Base-by-base conservation (phyloP, 2,797 vertebrate species). In the Rhyacichthys aspro region DNA sequence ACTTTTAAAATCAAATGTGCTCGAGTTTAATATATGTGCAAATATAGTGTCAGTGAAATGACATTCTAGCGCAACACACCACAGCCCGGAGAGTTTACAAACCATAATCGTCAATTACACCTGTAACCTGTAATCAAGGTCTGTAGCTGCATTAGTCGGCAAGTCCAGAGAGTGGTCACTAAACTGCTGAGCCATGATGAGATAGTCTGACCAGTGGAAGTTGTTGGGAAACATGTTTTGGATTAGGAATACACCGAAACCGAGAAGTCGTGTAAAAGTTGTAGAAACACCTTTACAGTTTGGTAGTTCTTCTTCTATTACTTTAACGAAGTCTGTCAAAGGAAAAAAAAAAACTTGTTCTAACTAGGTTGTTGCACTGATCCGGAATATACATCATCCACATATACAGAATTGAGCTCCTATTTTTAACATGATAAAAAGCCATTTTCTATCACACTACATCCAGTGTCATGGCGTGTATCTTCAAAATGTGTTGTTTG, bases 381-480 rank as follows among this genome's bases (percentile, higher is more conserved):
- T 77, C 53, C 42, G 44, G 15, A 67, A 82, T 63, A 78, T 72
- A 78, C 54, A 78, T 65, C 58, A 67, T 67, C 66, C 52, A 75
- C 72, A 70, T 58, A 50, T 75, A 76, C 67, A 19, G 1, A 75
- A 79, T 53, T 70, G 69, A 79, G 77, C 33, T 59, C 61, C 76
- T 90, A 87, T 90, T 91, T 91, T 89, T 87, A 89, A 72, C 82
- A 38, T 70, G 85, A 87, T 83, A 79, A 85, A 86, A 89, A 85
- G 76, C 32, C 69, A 71, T 85, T 90, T 89, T 76, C 78, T 79
- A 84, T 84, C 84, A 85, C 74, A 86, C 68, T 85, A 8, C 78
- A 85, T 76, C 67, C 78, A 69, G 63, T 84, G 76, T 81, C 85
- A 79, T 38, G 55, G 59, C 52, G 66, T 49, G 70, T 55, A 73